Evolutionary conservation across 1,140 invertebrate species (phyloP), one percentile per base, ranked within the genome.

Genomic region (Drosophila ficusphila): DNA sequence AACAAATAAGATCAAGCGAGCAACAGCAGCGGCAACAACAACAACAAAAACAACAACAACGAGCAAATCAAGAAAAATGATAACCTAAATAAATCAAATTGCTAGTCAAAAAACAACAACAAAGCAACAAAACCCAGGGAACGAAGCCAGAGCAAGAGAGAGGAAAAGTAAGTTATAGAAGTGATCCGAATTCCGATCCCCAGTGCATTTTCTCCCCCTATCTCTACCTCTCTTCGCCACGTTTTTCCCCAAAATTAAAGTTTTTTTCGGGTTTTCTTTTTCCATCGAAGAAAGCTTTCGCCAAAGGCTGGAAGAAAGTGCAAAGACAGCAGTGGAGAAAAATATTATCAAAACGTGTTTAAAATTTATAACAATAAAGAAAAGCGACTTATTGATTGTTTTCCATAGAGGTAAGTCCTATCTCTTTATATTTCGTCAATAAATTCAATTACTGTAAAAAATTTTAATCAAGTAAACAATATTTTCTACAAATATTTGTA

Each of bases 21-120:
- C 38, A 60, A 39, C 21, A 36, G 36, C 42, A 23, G 11, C 36
- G 7, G 38, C 42, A 25, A 36, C 18, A 31, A 72, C 33, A 53
- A 47, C 11, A 61, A 76, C 23, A 33, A 21, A 18, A 36, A 64
- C 39, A 44, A 41, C 9, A 52, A 74, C 29, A 33, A 29, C 29
- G 19, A 48, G n/a, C 41, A 44, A 76, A 60, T 12, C 48, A 76
- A 48, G 54, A 36, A 68, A 70, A 69, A 88, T 81, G 64, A 78
- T 88, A 81, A 77, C 68, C 77, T 86, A 86, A 81, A 77, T 75
- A 77, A 68, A 75, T 62, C 23, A 79, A 69, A 77, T 81, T 81
- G 62, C 73, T 81, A 86, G 72, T 77, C 76, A 86, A 60, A 69
- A 54, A 79, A 52, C n/a, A 58, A 19, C 39, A 19, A 27, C 38